Base-by-base conservation (phyloP, 2,888 invertebrate species). In the Agrotis segetum region DNA sequence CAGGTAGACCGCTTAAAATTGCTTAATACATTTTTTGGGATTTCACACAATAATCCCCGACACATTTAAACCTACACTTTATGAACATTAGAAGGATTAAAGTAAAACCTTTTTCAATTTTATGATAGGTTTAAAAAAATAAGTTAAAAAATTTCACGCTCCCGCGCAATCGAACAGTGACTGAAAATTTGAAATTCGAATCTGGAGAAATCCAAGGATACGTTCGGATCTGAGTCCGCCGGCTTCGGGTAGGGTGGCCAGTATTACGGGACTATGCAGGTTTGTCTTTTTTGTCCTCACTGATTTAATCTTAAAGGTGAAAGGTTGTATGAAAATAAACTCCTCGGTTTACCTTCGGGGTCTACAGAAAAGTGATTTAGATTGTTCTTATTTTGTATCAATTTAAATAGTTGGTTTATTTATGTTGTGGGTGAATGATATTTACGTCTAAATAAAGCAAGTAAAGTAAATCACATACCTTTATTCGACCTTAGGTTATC, bases 181-280 rank as follows among this genome's bases (percentile, higher is more conserved):
- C 92, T 93, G 94, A 95, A 94, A 95, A 95, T 95, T 95, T 95
- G 94, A 94, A 95, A 95, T 95, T 95, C 95, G 92, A 94, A 95
- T 94, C 90, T 89, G 88, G 88, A 90, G 92, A 93, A 91, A 91
- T 90, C 89, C 93, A 91, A 92, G 92, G 92, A 90, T 93, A 87
- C 86, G 65, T 81, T 85, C 77, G 85, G 82, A 83, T 85, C 82
- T 88, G 88, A 84, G 81, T 84, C 88, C 89, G 89, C 84, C 77
- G 75, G 82, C 85, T 84, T 69, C 72, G 67, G 60, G 59, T 82
- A 79, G 84, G 84, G 84, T 81, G 60, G 58, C 84, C 76, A 81
- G 58, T 47, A 52, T 72, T 67, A 64, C 65, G 74, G 71, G 63
- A 78, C 71, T 75, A 75, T 55, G 74, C 74, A 73, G 69, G 77